A percentile compares a stretch with the other conserved stretches of the same genome.
These are phyloP conservation scores for Alethe diademata DNA, from an alignment of 2,113 vertebrate genomes.

Conservation along the genomic window DNA sequence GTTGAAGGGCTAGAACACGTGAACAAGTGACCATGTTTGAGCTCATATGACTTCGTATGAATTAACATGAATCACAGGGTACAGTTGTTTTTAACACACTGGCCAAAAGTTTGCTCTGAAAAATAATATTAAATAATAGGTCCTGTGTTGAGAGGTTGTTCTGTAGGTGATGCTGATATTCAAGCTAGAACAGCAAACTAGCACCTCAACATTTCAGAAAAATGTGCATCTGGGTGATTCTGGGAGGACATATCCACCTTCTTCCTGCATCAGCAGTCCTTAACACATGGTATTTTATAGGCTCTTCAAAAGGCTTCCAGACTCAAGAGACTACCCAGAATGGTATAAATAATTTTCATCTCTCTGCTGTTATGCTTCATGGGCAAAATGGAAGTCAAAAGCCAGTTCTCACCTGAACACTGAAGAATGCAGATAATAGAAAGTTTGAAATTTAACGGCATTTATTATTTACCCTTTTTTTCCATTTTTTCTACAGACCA, in stretches of 20 bases:
- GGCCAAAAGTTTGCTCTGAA: not conserved
- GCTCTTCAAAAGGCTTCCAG: not conserved
- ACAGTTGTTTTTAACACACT: not conserved
- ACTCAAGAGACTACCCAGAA: not conserved
- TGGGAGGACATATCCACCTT: not conserved
- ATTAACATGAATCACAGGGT: not conserved
- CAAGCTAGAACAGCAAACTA: not conserved
- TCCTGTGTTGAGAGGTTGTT: not conserved
- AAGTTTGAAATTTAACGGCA: not conserved
- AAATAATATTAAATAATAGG: not conserved
- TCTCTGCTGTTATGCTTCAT: not conserved
- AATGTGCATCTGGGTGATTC: not conserved
- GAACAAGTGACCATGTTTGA: not conserved
- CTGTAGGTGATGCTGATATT: not conserved
- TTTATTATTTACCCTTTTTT: not conserved
- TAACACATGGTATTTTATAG: not conserved
- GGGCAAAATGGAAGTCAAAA: not conserved
- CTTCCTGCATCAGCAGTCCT: not conserved
- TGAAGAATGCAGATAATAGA: not conserved
- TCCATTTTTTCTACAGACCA: not conserved
- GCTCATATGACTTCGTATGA: not conserved
- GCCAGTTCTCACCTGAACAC: not conserved
- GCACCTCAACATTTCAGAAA: not conserved
- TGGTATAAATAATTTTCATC: not conserved
- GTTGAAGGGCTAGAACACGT: not conserved